phyloP scores from a whole-genome alignment of 2,888 invertebrate species.

The Xanthia togata region DNA sequence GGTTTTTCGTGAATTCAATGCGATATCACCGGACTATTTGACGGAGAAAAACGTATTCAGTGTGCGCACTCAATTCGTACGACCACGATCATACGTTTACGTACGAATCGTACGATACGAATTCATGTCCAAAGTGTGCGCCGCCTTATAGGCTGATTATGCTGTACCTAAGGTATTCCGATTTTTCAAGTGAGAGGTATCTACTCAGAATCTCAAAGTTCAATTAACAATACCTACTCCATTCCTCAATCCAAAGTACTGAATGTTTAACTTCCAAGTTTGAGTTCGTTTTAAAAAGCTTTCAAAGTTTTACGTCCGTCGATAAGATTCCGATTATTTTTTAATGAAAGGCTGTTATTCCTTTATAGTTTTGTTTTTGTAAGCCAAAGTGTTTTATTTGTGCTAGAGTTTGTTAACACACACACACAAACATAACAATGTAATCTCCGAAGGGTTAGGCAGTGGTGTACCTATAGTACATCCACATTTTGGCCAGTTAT shows the following conservation, averaged over 20 bases:
- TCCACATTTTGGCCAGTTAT: too few relatives aligned
- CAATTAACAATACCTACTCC: slow-evolving; percentile 21
- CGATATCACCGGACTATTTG: too few relatives aligned
- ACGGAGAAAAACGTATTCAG: too few relatives aligned
- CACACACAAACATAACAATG: too few relatives aligned
- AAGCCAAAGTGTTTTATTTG: slow-evolving; percentile 5
- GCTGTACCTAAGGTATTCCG: neutral
- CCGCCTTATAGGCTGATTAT: too few relatives aligned
- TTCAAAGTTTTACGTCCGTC: slow-evolving; percentile 41
- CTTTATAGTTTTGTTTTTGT: neutral
- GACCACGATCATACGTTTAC: too few relatives aligned
- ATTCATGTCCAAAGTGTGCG: too few relatives aligned
- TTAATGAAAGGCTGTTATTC: slow-evolving; percentile 36
- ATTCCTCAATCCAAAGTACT: slow-evolving; percentile 26
- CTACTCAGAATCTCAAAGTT: slow-evolving; percentile 12
- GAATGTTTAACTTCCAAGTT: slow-evolving; percentile 54
- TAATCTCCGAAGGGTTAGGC: too few relatives aligned
- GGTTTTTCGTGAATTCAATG: too few relatives aligned
- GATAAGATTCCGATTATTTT: slow-evolving; percentile 35
- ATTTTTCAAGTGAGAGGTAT: neutral
- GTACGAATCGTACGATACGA: too few relatives aligned
- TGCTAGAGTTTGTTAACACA: neutral
- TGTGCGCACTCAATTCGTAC: too few relatives aligned
- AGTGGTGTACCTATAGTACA: too few relatives aligned
- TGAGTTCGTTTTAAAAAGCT: slow-evolving; percentile 52